Base-by-base conservation (phyloP, 1,140 invertebrate genomes). In the Bactericera cockerelli region DNA sequence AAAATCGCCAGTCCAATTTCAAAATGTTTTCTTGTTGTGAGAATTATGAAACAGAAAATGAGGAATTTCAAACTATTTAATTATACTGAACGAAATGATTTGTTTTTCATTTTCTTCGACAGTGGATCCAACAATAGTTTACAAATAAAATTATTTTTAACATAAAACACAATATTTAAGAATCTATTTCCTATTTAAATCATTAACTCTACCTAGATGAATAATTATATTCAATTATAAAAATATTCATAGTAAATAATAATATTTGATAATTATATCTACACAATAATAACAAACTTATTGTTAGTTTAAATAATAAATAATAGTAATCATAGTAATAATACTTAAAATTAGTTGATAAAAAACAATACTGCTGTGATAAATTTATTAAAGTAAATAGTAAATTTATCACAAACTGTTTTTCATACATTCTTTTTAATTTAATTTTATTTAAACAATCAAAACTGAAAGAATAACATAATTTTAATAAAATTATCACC, bases 361-460 rank as follows among this genome's bases (percentile, higher is more conserved):
- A 49, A 49, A 49, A 49, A 49, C 42, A 49, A 49, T 22, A 49
- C 3, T 16, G 42, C 42, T 19, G 22, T 49, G n/a, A 49, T 49
- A 49, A 49, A 49, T 49, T 49, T 19, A 49, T 49, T 49, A 49
- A 49, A 49, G 3, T 6, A 19, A 49, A 49, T 49, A 49, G n/a
- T 49, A 49, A 49, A n/a, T 49, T 49, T 19, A 49, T 49, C 42
- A 49, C 42, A 49, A 49, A 49, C 22, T 49, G 42, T 49, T 49
- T 49, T 49, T 49, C 42, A n/a, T 49, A 49, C 22, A 19, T 6
- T 49, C 19, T 22, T 49, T 49, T 49, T 49, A 49, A 49, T 49
- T 49, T 49, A 49, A 49, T 31, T 31, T 31, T 31, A 31, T 31
- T 31, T 13, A 31, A 31, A 31, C 28, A 31, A 31, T 31, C 13